Percentiles rank a stretch among this genome's conserved stretches.
These are phyloP conservation scores for Protonibea diacanthus DNA, from an alignment of 2,797 vertebrate species.

Conservation along the genomic window DNA sequence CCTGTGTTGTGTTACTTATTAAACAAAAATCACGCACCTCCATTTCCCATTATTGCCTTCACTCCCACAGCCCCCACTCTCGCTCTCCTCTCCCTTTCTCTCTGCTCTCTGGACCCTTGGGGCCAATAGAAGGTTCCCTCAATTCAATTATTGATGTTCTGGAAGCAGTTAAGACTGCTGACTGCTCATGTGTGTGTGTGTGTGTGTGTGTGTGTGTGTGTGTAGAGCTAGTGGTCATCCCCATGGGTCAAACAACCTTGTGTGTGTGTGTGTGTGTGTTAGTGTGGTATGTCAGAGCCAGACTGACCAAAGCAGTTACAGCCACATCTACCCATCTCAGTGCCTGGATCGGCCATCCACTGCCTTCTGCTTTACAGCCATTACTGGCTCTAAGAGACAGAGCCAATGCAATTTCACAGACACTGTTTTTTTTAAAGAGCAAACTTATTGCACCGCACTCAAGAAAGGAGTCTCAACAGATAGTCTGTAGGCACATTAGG, in stretches of 20 bases:
- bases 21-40: conserved; percentile 81
- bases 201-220: too few species aligned
- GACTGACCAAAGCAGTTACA: conserved; percentile 56
- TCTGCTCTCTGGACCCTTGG: conserved; percentile 86
- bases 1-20: conserved; percentile 83
- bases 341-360: conserved; percentile 33
- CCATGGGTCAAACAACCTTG: conserved; percentile 60
- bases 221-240: conserved; percentile 74
- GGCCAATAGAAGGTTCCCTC: conserved; percentile 89
- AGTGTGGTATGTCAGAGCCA: conserved; percentile 47
- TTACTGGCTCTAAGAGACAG: conserved; percentile 65
- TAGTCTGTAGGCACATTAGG: not conserved
- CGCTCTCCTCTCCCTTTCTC: conserved; percentile 18
- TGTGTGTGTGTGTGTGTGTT: conserved; percentile 24
- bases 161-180: too few species aligned
- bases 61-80: conserved; percentile 12
- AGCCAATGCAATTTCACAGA: conserved; percentile 57
- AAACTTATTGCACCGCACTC: conserved; percentile 48
- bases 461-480: conserved; percentile 25
- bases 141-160: conserved; percentile 93
- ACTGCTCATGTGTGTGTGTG: conserved; percentile 17
- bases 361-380: conserved; percentile 59
- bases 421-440: conserved; percentile 46
- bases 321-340: conserved; percentile 50
- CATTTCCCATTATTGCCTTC: conserved; percentile 47